phyloP scores from a whole-genome alignment of 2,113 vertebrate genomes.

The Ophiodon elongatus region DNA sequence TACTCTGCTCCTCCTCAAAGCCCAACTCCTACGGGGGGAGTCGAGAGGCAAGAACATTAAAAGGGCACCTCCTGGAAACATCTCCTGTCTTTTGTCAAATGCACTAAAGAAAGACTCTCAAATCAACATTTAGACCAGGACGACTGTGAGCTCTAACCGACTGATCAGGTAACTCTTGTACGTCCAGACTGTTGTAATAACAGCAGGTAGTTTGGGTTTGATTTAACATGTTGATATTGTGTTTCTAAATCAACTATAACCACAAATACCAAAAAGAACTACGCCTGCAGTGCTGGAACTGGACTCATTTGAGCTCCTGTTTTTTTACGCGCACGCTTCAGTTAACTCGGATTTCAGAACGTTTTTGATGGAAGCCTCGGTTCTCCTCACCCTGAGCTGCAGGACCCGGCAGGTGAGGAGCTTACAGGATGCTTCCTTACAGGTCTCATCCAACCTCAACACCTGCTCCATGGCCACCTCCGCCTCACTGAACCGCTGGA shows the following conservation, averaged over 20 bases:
- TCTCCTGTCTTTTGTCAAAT: background rate
- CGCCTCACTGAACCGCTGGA: constrained; percentile 77
- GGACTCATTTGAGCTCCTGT: background rate
- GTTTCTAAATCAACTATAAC: background rate
- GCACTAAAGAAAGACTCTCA: too few relatives aligned
- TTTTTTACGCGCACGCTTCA: background rate
- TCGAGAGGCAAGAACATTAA: background rate
- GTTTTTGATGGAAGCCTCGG: background rate
- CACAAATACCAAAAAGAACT: background rate
- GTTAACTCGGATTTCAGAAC: background rate
- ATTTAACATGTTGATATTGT: too few relatives aligned
- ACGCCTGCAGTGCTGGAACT: background rate
- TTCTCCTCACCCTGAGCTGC: constrained; percentile 77
- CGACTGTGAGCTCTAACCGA: background rate
- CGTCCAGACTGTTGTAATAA: too few relatives aligned
- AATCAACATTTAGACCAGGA: too few relatives aligned
- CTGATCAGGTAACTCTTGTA: background rate
- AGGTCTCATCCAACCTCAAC: constrained; percentile 75
- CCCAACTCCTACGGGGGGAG: constrained; percentile 66
- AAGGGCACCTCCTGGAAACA: background rate
- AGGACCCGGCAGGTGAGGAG: constrained; percentile 74
- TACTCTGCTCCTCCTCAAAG: constrained; percentile 77
- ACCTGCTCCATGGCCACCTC: constrained; percentile 82
- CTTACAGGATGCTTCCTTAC: constrained; percentile 78
- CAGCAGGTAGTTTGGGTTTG: too few relatives aligned